Conservation (phyloP, 2,113 vertebrate genomes). For the Ciconia maguari region DNA sequence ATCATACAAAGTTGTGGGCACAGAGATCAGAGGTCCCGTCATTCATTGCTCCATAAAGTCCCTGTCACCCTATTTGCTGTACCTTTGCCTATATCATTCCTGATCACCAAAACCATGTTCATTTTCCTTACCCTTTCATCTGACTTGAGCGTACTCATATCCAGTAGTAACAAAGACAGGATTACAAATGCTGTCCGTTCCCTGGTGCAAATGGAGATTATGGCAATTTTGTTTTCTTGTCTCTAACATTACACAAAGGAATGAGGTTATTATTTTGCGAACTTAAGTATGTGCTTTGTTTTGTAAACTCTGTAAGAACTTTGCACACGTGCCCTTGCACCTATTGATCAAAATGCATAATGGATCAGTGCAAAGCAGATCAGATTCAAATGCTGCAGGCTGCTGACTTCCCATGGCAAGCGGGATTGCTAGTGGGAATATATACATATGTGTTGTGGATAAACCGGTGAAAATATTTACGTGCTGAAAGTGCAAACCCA, state of each 20-base stretch:
- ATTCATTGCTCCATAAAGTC: background rate
- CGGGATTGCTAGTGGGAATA: background rate
- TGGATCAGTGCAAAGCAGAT: background rate
- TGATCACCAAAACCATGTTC: background rate
- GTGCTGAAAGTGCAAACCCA: background rate
- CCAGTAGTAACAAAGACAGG: background rate
- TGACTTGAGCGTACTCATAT: background rate
- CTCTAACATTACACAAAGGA: background rate
- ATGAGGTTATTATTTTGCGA: background rate
- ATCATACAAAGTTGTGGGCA: conserved; percentile 11
- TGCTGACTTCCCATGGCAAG: background rate
- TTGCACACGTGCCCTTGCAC: background rate
- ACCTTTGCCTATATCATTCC: background rate
- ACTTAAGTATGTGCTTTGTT: background rate
- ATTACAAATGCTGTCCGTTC: background rate
- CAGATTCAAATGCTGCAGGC: background rate
- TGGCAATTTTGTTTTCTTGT: background rate
- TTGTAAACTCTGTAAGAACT: background rate
- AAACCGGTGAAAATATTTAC: background rate
- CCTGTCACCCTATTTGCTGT: background rate
- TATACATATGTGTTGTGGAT: background rate
- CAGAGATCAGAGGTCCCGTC: conserved; percentile 5
- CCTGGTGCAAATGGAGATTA: background rate
- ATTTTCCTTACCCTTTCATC: background rate
- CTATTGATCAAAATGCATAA: background rate